Evolutionary conservation across 2,888 invertebrate genomes (phyloP).

Genomic region (Sinhomidia bicolor): DNA sequence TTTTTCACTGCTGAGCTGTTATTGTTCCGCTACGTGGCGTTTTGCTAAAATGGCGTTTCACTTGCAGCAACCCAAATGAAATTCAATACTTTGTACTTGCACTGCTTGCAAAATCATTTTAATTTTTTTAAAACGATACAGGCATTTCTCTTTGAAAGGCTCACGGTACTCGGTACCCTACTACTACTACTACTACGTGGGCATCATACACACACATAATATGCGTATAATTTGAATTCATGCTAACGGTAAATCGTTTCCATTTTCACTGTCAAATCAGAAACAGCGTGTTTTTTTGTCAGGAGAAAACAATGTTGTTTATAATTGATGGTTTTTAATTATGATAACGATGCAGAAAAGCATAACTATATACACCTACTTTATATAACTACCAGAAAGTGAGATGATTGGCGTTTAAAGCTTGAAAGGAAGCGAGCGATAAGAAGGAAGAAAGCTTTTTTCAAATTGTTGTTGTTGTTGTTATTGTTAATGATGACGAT

Average conservation of each 20-base stretch:
- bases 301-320: constrained; percentile 59
- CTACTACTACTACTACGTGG: not conserved
- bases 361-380: not conserved
- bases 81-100: not conserved
- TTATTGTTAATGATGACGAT: constrained; percentile 15
- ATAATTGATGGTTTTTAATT: constrained; percentile 70
- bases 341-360: constrained; percentile 53
- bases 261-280: constrained; percentile 69
- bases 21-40: constrained; percentile 24
- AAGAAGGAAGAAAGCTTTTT: constrained; percentile 40
- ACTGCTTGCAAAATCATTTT: not conserved
- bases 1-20: not conserved
- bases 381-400: constrained; percentile 17
- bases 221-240: not conserved
- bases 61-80: not conserved
- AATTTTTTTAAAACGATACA: not conserved
- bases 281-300: constrained; percentile 59
- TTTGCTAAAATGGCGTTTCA: constrained; percentile 9
- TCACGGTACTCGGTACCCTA: too few species aligned
- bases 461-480: constrained; percentile 40
- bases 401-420: constrained; percentile 7
- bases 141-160: not conserved
- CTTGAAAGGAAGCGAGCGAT: constrained; percentile 41
- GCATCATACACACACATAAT: not conserved
- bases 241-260: constrained; percentile 60